Conservation (phyloP, 2,888 invertebrate species). For the Mythimna ferrago region DNA sequence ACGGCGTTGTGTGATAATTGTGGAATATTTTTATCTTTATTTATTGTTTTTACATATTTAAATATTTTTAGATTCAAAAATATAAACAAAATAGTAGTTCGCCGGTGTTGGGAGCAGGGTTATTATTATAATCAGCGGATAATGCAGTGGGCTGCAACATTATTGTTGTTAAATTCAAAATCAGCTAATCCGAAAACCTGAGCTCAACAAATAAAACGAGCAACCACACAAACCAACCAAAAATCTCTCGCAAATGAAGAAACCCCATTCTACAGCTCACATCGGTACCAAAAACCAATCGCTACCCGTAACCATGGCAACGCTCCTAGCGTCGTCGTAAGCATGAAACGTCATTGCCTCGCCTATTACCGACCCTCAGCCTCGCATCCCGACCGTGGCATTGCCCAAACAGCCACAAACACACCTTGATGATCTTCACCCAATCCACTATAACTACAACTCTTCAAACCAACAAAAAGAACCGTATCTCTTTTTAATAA, state of each 20-base stretch:
- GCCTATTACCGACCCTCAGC: slow-evolving; percentile 73
- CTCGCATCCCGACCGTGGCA: slow-evolving; percentile 47
- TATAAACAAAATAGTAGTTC: no score
- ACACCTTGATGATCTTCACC: slow-evolving; percentile 60
- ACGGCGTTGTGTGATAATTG: no score
- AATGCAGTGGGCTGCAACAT: no score
- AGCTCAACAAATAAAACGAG: not conserved
- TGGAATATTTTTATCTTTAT: no score
- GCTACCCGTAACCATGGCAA: slow-evolving; percentile 56
- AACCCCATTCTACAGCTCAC: slow-evolving; percentile 5
- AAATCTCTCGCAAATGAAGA: slow-evolving; percentile 5
- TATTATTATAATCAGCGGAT: no score
- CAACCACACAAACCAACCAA: not conserved
- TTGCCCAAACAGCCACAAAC: slow-evolving; percentile 65
- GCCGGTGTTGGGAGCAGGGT: no score
- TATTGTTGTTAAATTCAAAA: no score
- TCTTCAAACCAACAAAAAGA: not conserved
- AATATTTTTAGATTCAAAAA: no score
- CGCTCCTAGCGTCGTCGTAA: slow-evolving; percentile 43
- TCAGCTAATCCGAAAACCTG: no score
- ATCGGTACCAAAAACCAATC: slow-evolving; percentile 53
- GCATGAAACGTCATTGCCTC: slow-evolving; percentile 71
- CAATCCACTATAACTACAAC: slow-evolving; percentile 29
- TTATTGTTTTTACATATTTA: no score
- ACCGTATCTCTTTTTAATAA: not conserved